Evolutionary conservation across 2,113 vertebrate genomes (phyloP).

Genomic region (Capreolus pygargus): DNA sequence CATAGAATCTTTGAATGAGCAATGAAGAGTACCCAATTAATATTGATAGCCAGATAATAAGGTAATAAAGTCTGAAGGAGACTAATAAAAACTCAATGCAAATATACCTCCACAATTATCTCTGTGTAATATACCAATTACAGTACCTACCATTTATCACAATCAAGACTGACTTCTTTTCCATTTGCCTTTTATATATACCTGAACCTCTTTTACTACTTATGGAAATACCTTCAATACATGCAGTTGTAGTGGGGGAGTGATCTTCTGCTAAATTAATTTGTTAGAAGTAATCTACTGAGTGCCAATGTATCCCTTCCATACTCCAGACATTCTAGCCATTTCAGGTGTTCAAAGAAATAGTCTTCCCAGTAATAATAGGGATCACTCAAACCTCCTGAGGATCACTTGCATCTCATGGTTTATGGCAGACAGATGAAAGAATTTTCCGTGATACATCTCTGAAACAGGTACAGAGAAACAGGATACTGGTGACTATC

Average conservation of each 20-base stretch:
- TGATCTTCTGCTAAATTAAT: conserved; percentile 39
- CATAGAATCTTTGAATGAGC: not conserved
- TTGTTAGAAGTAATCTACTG: conserved; percentile 48
- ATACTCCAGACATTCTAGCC: conserved; percentile 49
- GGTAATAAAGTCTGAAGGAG: conserved; percentile 22
- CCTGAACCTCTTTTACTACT: not conserved
- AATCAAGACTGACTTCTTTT: conserved; percentile 51
- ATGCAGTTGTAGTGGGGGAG: not conserved
- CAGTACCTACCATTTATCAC: not conserved
- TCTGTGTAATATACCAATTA: conserved; percentile 51
- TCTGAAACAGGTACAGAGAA: not conserved
- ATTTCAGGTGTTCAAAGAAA: conserved; percentile 47
- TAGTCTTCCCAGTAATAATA: not conserved
- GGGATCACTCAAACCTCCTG: not conserved
- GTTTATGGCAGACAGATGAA: not conserved
- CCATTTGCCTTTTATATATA: not conserved
- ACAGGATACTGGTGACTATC: not conserved
- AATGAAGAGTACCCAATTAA: not conserved
- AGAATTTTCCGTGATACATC: not conserved
- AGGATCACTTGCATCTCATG: not conserved
- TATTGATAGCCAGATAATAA: not conserved
- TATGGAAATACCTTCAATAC: not conserved
- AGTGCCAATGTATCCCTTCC: not conserved
- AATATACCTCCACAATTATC: conserved; percentile 37
- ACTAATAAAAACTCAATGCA: conserved; percentile 43